Base-by-base conservation (phyloP, 2,113 vertebrate genomes). In the Hemibates koningsi region DNA sequence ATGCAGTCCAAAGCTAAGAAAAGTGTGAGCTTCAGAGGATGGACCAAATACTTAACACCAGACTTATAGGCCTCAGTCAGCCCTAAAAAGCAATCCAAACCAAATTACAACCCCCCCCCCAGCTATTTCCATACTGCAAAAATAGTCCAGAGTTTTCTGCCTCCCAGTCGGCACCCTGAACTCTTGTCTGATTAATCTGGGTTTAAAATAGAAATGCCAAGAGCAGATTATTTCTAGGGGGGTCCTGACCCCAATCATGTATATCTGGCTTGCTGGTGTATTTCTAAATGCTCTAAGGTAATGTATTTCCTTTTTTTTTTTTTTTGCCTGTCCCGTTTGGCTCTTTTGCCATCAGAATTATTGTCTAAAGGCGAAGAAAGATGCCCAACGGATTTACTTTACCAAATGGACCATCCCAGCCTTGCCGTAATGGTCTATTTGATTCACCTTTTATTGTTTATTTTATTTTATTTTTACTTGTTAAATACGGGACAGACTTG, bases 111-210 rank as follows among this genome's bases (percentile, higher is more conserved):
- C 10, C 6, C 17, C 9, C 5, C 32, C 43, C 3, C 10, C 16
- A 52, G 54, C 56, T 36, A 21, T 87, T 90, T 88, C 32, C 21
- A 86, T 9, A 11, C 41, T 68, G 45, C 38, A 84, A 86, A 88
- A 80, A 87, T 6, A 45, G 80, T 53, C 38, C 21, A 6, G 34
- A 50, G 29, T 48, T 56, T 71, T 41, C 38, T 32, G 21, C 43
- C 21, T 76, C 66, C 84, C 41, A 36, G 29, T 84, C 78, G 3
- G 21, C 85, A 85, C 84, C 71, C 32, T 50, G 66, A 80, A 93
- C 83, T 88, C 90, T 80, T 48, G 21, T 79, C 81, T 93, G 92
- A 95, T 95, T 92, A 92, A 94, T 91, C 89, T 87, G 83, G 6
- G 9, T 92, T 93, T 92, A 66, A 86, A 89, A 88, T 85, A 93